phyloP scores from a whole-genome alignment of 2,888 invertebrate species.

The Perdita meconis region DNA sequence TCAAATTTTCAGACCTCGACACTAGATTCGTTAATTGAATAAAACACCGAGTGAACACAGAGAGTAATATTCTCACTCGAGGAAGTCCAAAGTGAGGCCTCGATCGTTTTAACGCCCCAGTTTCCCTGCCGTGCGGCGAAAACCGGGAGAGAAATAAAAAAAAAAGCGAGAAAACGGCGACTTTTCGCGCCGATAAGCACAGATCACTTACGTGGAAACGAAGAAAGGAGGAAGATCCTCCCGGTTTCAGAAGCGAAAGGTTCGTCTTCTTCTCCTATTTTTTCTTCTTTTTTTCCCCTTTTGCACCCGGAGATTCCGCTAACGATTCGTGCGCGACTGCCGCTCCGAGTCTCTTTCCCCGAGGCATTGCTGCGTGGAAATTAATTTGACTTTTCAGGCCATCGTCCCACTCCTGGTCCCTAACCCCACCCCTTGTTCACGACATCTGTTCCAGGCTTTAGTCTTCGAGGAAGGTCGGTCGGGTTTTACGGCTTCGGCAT shows the following conservation, averaged over 20 bases:
- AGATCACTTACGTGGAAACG: constrained; percentile 7
- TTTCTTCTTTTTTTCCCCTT: no score
- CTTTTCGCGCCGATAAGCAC: constrained; percentile 16
- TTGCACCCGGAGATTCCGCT: constrained; percentile 30
- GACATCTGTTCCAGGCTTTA: not conserved
- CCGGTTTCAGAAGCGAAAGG: not conserved
- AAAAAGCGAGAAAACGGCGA: not conserved
- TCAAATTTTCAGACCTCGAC: no score
- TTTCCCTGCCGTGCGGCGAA: constrained; percentile 9
- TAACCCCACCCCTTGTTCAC: not conserved
- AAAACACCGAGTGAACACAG: no score
- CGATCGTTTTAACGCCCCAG: constrained; percentile 25
- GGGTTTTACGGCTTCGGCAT: no score
- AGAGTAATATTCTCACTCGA: not conserved
- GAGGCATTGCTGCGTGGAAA: constrained; percentile 15
- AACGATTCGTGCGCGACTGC: constrained; percentile 36
- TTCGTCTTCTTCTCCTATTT: constrained; percentile 7
- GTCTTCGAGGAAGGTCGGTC: no score
- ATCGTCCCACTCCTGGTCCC: constrained; percentile 7
- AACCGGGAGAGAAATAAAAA: not conserved
- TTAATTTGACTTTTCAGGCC: constrained; percentile 33
- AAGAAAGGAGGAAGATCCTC: constrained; percentile 15
- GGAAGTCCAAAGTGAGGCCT: not conserved
- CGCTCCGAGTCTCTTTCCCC: not conserved
- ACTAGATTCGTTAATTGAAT: no score